phyloP scores from a whole-genome alignment of 64 coral and sea anemone species.

The Porites lutea region DNA sequence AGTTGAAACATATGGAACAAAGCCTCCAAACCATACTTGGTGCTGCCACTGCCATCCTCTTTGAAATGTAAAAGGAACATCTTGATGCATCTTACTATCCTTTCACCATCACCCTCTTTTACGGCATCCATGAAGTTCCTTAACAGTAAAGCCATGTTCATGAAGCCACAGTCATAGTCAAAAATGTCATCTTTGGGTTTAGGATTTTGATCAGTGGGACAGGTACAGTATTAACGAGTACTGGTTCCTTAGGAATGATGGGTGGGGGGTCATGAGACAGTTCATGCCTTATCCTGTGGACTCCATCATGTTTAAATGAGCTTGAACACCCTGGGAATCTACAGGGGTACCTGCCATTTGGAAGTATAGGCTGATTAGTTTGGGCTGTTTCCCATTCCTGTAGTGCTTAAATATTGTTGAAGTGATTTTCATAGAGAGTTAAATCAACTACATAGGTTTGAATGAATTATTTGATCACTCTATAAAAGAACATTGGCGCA shows the following conservation, averaged over 20 bases:
- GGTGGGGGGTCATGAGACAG: conserved; percentile 47
- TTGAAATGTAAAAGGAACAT: conserved; percentile 71
- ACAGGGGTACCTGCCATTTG: conserved; percentile 57
- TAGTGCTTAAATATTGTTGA: conserved; percentile 24
- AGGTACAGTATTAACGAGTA: conserved; percentile 6
- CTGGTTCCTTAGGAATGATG: conserved; percentile 22
- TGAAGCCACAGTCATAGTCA: conserved; percentile 74
- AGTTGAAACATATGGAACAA: conserved; percentile 60
- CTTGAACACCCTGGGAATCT: conserved; percentile 54
- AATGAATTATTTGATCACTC: conserved; percentile 40
- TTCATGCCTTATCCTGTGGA: conserved; percentile 49
- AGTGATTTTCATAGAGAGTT: conserved; percentile 52
- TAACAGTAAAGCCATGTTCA: conserved; percentile 54
- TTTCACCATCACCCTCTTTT: conserved; percentile 46
- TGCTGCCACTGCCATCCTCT: conserved; percentile 80
- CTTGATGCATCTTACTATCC: conserved; percentile 57
- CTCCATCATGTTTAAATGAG: conserved; percentile 62
- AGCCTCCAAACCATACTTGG: conserved; percentile 78
- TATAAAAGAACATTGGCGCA: not conserved
- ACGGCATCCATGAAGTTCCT: too few relatives aligned
- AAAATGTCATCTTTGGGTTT: conserved; percentile 79
- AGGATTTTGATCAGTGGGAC: conserved; percentile 42
- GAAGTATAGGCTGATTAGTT: conserved; percentile 20
- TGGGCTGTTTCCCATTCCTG: conserved; percentile 23
- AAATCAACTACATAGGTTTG: conserved; percentile 34